Evolutionary conservation across 1,140 invertebrate species (phyloP), one percentile per base, ranked within the genome.

Genomic region (Lepidurus arcticus): DNA sequence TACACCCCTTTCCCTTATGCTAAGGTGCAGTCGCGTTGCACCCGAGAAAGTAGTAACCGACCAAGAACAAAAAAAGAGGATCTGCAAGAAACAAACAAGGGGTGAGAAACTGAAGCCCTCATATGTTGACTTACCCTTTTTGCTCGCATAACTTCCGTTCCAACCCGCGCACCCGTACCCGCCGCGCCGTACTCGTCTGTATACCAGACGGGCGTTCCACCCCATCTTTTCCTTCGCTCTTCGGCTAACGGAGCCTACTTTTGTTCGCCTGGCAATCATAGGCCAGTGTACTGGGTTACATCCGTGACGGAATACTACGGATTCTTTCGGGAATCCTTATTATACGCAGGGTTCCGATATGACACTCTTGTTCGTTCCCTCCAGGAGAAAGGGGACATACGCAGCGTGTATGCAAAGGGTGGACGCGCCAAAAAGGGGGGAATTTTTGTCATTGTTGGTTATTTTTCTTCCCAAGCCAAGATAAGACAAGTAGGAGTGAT

Each of bases 121-220:
- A 16, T 65, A 11, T 10, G 53, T 65, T 65, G 53, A 65, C 53
- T 65, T 65, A 65, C 53, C 53, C 53, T 21, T 65, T 65, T 65
- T 65, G 6, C 53, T 65, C 16, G n/a, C 53, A n/a, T 3, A 65
- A 65, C 53, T 65, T 65, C 53, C 53, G 53, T 65, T 65, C 53
- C 53, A 65, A 65, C 53, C 53, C 53, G 53, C 21, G 16, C 53
- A 21, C 53, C 53, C 21, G 53, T 7, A 65, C 53, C 53, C 53
- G 53, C 53, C 53, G 53, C 53, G 53, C 47, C 21, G 47, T 65
- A 16, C 7, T 65, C 53, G 13, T 65, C 13, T 65, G 45, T 34
- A 65, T 21, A 10, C 16, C n/a, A 65, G 53, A n/a, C 53, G 53
- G 34, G 3, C 34, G 34, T 34, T 65, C 53, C 53, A 7, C 21